A percentile compares a stretch with the other conserved stretches of the same genome.
Conservation (phyloP, 2,888 invertebrate species). For the Caenorhabditis imperialis region DNA sequence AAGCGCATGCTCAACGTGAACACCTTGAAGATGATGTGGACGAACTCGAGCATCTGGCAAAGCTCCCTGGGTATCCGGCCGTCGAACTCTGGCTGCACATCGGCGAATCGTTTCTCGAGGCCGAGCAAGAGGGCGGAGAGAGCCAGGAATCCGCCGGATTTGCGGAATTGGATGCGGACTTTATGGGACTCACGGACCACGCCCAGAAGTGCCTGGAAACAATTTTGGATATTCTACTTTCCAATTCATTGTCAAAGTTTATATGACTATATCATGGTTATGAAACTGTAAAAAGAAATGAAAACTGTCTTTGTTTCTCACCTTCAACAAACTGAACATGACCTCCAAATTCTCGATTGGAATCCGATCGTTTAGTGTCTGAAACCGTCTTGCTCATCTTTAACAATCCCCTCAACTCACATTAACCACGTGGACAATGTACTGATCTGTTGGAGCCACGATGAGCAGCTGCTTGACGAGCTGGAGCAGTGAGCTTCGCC, state of each 20-base stretch:
- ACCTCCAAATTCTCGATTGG: slow-evolving; percentile 60
- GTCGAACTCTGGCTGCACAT: slow-evolving; percentile 19
- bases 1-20: slow-evolving; percentile 97
- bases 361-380: slow-evolving; percentile 60
- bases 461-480: slow-evolving; percentile 88
- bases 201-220: slow-evolving; percentile 79
- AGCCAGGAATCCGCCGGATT: slow-evolving; percentile 97
- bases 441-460: slow-evolving; percentile 81
- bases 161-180: slow-evolving; percentile 94
- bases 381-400: slow-evolving; percentile 24
- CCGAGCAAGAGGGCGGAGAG: slow-evolving; percentile 94
- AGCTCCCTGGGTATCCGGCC: slow-evolving; percentile 47
- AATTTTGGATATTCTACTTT: not conserved
- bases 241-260: too few relatives aligned
- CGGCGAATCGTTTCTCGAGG: slow-evolving; percentile 84
- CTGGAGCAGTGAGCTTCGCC: slow-evolving; percentile 66
- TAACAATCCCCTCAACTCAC: slow-evolving; percentile 10
- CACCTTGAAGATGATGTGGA: slow-evolving; percentile 74
- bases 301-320: too few relatives aligned
- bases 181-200: slow-evolving; percentile 92
- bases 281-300: too few relatives aligned
- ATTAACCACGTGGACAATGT: slow-evolving; percentile 69
- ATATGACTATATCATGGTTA: too few relatives aligned
- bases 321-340: slow-evolving; percentile 44
- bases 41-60: slow-evolving; percentile 66